Evolutionary conservation across 2,888 invertebrate genomes (phyloP).

Genomic region (Patella depressa): DNA sequence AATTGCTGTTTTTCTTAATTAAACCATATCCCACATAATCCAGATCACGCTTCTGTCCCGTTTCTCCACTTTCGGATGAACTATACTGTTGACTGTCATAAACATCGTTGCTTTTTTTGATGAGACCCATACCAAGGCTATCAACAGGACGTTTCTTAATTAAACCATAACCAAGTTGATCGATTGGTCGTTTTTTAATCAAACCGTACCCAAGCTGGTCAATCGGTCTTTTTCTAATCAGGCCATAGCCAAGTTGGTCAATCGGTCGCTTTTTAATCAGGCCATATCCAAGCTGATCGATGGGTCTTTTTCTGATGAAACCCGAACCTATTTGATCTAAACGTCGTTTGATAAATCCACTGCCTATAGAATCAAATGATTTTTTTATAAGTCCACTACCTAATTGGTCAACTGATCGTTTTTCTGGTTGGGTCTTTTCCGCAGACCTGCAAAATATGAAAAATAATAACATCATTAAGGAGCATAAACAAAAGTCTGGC

Average conservation of each 20-base stretch:
- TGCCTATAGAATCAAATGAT: conserved; percentile 6
- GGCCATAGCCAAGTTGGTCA: conserved; percentile 15
- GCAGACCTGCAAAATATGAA: no score
- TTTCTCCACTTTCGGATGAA: neutral
- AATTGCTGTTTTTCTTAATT: neutral
- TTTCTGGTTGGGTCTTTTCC: neutral
- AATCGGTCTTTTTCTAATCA: conserved; percentile 21
- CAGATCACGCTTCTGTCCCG: neutral
- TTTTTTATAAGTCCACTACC: conserved; percentile 19
- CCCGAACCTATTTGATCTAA: conserved; percentile 18
- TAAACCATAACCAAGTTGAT: conserved; percentile 18
- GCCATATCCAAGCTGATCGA: conserved; percentile 18
- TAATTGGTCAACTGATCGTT: conserved; percentile 14
- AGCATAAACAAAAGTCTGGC: no score
- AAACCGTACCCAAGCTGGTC: conserved; percentile 20
- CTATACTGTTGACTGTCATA: neutral
- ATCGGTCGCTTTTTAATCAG: conserved; percentile 16
- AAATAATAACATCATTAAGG: no score
- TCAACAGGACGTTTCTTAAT: conserved; percentile 24
- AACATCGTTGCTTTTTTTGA: conserved; percentile 15
- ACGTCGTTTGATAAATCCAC: conserved; percentile 11
- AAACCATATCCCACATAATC: conserved; percentile 10
- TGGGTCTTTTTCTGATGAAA: conserved; percentile 15
- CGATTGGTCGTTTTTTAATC: conserved; percentile 19
- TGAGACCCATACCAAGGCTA: conserved; percentile 13